Evolutionary conservation across 92 coral and sea anemone species (phyloP).

Genomic region (Porites lobata): DNA sequence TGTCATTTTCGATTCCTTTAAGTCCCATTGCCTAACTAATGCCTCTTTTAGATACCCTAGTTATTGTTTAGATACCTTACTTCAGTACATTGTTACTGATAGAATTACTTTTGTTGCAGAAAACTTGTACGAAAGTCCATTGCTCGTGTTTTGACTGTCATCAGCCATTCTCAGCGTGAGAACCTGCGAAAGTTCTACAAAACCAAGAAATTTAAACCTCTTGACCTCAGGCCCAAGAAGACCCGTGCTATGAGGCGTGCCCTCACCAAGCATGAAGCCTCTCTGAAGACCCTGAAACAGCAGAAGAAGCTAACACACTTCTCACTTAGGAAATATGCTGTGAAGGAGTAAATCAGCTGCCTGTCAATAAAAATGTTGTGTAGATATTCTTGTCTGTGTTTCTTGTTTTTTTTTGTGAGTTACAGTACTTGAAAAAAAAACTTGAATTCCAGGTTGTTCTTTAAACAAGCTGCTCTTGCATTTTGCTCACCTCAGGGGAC

Average conservation of each 20-base stretch:
- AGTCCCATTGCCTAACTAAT: no score
- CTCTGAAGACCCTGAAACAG: slow-evolving; percentile 88
- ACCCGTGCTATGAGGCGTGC: slow-evolving; percentile 96
- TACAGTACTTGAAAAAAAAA: neutral
- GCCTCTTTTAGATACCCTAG: no score
- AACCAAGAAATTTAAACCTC: slow-evolving; percentile 94
- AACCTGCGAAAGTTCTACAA: slow-evolving; percentile 95
- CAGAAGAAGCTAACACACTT: slow-evolving; percentile 95
- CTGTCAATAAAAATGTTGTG: slow-evolving; percentile 56
- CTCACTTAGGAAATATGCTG: slow-evolving; percentile 96
- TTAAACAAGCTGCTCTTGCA: no score
- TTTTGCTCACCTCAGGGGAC: no score
- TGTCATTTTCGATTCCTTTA: no score
- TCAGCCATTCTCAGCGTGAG: slow-evolving; percentile 97
- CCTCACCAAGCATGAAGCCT: slow-evolving; percentile 92
- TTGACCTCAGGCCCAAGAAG: slow-evolving; percentile 94
- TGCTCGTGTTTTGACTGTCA: slow-evolving; percentile 97
- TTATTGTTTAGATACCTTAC: neutral
- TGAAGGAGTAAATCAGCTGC: slow-evolving; percentile 84
- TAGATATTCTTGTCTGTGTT: neutral
- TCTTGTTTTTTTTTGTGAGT: neutral
- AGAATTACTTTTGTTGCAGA: slow-evolving; percentile 40
- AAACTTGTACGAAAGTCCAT: slow-evolving; percentile 96
- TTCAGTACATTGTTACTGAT: neutral
- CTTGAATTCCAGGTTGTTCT: neutral